Evolutionary conservation across 2,797 vertebrate genomes (phyloP).

Genomic region (Melanotaenia parkinsoni): DNA sequence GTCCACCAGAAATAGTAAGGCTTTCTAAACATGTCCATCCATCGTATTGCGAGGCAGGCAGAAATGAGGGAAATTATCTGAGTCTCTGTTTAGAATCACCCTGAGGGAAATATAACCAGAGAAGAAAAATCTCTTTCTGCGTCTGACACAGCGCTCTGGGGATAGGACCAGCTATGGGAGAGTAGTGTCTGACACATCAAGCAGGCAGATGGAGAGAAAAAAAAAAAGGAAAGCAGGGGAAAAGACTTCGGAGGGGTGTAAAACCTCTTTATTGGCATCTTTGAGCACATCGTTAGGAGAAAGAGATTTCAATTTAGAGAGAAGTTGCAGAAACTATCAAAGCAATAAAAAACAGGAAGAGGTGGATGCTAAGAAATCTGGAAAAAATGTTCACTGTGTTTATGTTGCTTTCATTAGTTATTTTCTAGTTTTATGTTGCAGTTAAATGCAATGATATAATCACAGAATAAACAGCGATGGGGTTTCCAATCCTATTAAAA

Average conservation of each 20-base stretch:
- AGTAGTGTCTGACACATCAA: slow-evolving; percentile 56
- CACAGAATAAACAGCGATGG: neutral
- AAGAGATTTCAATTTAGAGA: slow-evolving; percentile 34
- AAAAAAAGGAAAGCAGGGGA: slow-evolving; percentile 7
- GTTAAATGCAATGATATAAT: neutral
- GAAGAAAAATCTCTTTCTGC: slow-evolving; percentile 48
- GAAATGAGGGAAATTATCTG: slow-evolving; percentile 54
- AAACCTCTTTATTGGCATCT: slow-evolving; percentile 63
- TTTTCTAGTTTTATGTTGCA: slow-evolving; percentile 11
- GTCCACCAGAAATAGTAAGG: slow-evolving; percentile 45
- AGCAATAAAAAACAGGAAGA: slow-evolving; percentile 32
- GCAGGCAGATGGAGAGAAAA: slow-evolving; percentile 49
- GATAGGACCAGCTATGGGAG: neutral
- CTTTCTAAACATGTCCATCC: slow-evolving; percentile 58
- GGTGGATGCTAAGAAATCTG: slow-evolving; percentile 10
- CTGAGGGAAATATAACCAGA: slow-evolving; percentile 55
- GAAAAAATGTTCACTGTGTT: slow-evolving; percentile 28
- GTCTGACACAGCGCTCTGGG: neutral
- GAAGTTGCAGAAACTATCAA: slow-evolving; percentile 55
- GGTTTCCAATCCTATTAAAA: neutral
- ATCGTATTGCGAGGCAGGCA: slow-evolving; percentile 45
- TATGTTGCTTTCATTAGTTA: slow-evolving; percentile 28
- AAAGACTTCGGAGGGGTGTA: slow-evolving; percentile 28
- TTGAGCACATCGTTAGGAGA: slow-evolving; percentile 58
- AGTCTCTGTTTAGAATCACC: slow-evolving; percentile 58